Conservation (phyloP, 2,888 invertebrate genomes). For the Cryptocheilus praepositus region DNA sequence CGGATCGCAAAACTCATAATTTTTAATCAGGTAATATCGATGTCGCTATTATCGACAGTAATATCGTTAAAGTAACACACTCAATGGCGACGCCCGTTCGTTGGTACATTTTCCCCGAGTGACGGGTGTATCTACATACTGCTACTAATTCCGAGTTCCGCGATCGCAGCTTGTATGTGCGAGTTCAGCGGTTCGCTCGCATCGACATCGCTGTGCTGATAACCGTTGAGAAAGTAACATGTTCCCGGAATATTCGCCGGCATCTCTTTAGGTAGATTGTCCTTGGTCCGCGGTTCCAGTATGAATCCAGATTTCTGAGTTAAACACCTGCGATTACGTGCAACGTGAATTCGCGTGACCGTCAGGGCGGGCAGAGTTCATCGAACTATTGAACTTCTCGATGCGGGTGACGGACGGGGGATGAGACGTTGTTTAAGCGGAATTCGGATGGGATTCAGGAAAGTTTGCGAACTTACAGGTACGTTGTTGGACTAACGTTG, state of each 20-base stretch:
- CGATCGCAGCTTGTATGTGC: constrained; percentile 83
- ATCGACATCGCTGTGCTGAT: constrained; percentile 83
- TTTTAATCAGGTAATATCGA: constrained; percentile 31
- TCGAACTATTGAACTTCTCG: not conserved
- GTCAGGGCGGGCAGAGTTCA: not conserved
- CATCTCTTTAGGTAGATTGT: constrained; percentile 90
- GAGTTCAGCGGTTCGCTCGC: constrained; percentile 79
- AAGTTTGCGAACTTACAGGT: constrained; percentile 79
- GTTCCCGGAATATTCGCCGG: constrained; percentile 86
- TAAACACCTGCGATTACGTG: constrained; percentile 80
- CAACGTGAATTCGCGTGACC: not conserved
- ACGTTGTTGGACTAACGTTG: constrained; percentile 95
- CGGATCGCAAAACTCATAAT: constrained; percentile 37
- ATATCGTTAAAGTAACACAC: constrained; percentile 43
- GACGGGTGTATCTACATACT: constrained; percentile 64
- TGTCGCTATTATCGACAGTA: constrained; percentile 33
- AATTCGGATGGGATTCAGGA: not conserved
- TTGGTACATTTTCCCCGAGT: constrained; percentile 19
- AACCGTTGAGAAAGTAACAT: constrained; percentile 90
- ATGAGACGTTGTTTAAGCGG: not conserved
- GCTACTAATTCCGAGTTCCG: constrained; percentile 79
- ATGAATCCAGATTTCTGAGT: constrained; percentile 85
- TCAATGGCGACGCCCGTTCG: constrained; percentile 37
- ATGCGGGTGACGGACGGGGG: not conserved
- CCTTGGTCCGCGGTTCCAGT: constrained; percentile 84